phyloP scores from a whole-genome alignment of 2,888 invertebrate genomes.

The Drosophila robusta region DNA sequence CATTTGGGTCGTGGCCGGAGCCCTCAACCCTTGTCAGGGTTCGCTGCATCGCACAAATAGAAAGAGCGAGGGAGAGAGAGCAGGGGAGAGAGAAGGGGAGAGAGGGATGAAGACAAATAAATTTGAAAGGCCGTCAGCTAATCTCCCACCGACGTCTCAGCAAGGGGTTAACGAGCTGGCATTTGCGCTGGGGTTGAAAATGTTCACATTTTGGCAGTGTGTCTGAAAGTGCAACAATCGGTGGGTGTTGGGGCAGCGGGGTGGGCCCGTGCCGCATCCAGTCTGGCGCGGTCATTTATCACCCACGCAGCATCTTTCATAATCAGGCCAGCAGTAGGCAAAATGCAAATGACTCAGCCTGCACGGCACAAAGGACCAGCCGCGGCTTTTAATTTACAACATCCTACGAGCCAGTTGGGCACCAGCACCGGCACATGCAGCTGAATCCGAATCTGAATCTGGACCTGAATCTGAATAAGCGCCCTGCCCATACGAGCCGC shows the following conservation, averaged over 20 bases:
- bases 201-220: slow-evolving; percentile 35
- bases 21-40: slow-evolving; percentile 57
- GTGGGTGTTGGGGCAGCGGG: slow-evolving; percentile 7
- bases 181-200: slow-evolving; percentile 61
- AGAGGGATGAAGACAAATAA: slow-evolving; percentile 51
- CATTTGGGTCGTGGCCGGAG: slow-evolving; percentile 40
- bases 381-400: slow-evolving; percentile 83
- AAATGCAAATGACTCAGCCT: slow-evolving; percentile 83
- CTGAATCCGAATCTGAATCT: slow-evolving; percentile 39
- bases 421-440: slow-evolving; percentile 24
- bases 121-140: slow-evolving; percentile 68
- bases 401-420: slow-evolving; percentile 69
- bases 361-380: slow-evolving; percentile 73
- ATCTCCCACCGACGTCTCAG: slow-evolving; percentile 70
- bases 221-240: slow-evolving; percentile 72
- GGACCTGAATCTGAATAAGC: slow-evolving; percentile 36
- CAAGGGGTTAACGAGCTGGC: slow-evolving; percentile 81
- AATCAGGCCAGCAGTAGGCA: slow-evolving; percentile 80
- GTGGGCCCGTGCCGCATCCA: slow-evolving; percentile 40
- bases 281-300: slow-evolving; percentile 82
- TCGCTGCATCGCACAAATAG: background rate
- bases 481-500: slow-evolving; percentile 28
- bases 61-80: background rate
- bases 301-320: slow-evolving; percentile 84
- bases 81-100: background rate